Percentiles rank a stretch among this genome's conserved stretches.
Conservation (phyloP, 2,888 invertebrate species). For the Scelioninae gen. 2 region DNA sequence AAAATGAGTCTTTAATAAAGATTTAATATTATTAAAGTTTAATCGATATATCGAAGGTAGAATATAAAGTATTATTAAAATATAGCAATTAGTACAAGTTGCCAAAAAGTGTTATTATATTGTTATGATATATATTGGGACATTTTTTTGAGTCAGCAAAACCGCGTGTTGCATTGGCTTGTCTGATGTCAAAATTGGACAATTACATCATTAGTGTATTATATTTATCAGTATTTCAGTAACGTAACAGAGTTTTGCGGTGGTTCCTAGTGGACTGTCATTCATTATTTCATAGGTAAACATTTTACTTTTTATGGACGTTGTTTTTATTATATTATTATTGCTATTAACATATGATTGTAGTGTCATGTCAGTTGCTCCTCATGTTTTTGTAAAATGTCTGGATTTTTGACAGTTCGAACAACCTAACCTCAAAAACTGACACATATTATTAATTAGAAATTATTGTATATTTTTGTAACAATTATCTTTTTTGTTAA, state of each 20-base stretch:
- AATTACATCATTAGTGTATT: slow-evolving; percentile 49
- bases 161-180: slow-evolving; percentile 19
- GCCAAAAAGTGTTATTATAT: too few relatives aligned
- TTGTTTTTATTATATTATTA: too few relatives aligned
- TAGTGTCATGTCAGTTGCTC: too few relatives aligned
- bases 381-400: slow-evolving; percentile 18
- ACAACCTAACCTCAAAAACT: slow-evolving; percentile 42
- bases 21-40: not conserved
- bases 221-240: slow-evolving; percentile 51
- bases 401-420: slow-evolving; percentile 48
- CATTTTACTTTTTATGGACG: too few relatives aligned
- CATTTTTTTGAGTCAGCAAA: slow-evolving; percentile 17
- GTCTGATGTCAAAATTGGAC: slow-evolving; percentile 51
- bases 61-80: not conserved
- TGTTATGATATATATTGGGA: slow-evolving; percentile 29
- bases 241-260: slow-evolving; percentile 18
- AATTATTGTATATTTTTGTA: too few relatives aligned
- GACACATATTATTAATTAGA: not conserved
- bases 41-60: not conserved
- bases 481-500: too few relatives aligned
- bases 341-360: too few relatives aligned
- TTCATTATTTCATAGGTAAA: slow-evolving; percentile 30
- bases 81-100: slow-evolving; percentile 9
- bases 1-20: too few relatives aligned
- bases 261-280: slow-evolving; percentile 9